Evolutionary conservation across 2,797 vertebrate genomes (phyloP).

Genomic region (Crocidura indochinensis): DNA sequence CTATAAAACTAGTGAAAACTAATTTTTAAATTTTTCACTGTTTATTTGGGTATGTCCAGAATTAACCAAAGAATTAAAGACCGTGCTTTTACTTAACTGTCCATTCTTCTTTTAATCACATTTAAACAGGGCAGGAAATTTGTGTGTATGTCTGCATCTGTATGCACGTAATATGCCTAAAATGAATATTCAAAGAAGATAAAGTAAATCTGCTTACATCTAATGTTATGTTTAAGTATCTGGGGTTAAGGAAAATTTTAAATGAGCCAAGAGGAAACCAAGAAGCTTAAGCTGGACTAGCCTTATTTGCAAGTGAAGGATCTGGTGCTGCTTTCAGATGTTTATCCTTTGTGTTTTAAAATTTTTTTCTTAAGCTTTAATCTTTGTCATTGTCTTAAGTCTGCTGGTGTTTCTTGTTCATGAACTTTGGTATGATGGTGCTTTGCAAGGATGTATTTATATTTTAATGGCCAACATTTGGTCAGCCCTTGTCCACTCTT

Average conservation of each 20-base stretch:
- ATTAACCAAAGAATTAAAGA: constrained; percentile 72
- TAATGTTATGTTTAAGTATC: constrained; percentile 65
- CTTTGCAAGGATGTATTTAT: constrained; percentile 95
- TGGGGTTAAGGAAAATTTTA: constrained; percentile 60
- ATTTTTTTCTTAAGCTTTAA: constrained; percentile 93
- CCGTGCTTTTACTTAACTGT: constrained; percentile 76
- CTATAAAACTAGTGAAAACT: constrained; percentile 31
- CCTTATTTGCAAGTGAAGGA: constrained; percentile 91
- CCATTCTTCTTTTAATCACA: constrained; percentile 46
- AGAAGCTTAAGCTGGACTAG: constrained; percentile 85
- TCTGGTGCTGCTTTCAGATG: constrained; percentile 91
- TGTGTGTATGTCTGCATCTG: background rate
- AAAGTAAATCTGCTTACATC: constrained; percentile 66
- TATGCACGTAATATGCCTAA: background rate
- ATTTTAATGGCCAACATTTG: constrained; percentile 96
- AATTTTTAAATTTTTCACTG: background rate
- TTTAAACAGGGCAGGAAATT: background rate
- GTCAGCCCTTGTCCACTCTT: constrained; percentile 92
- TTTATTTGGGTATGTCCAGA: constrained; percentile 41
- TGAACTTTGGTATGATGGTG: constrained; percentile 92
- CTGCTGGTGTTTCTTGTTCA: constrained; percentile 90
- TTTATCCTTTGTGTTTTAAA: constrained; percentile 86
- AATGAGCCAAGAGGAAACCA: constrained; percentile 84
- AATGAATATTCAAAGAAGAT: constrained; percentile 9
- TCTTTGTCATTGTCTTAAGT: constrained; percentile 90